Conservation (phyloP, 37 sponge, comb jelly and placozoan species). For the Halisarca cf. caerulea region DNA sequence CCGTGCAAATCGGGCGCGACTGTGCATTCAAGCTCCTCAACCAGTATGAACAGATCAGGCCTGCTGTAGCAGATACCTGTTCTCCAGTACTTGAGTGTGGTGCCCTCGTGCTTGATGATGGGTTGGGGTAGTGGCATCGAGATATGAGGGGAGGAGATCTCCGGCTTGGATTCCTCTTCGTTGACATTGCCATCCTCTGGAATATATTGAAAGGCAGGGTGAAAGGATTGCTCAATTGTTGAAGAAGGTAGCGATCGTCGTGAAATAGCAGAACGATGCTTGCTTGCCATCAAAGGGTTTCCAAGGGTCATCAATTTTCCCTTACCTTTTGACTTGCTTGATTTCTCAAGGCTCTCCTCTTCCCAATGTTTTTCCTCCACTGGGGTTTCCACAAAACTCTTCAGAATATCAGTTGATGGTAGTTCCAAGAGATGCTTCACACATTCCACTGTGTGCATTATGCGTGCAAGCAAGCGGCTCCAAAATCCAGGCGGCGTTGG, state of each 20-base stretch:
- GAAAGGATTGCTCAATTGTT: not conserved
- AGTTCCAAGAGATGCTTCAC: slow-evolving; percentile 6
- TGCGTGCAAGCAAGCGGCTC: slow-evolving; percentile 82
- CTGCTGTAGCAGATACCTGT: slow-evolving; percentile 62
- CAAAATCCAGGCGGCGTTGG: slow-evolving; percentile 83
- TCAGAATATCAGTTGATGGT: not conserved
- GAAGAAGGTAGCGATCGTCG: too few relatives aligned
- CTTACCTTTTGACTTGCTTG: not conserved
- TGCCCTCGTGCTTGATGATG: not conserved
- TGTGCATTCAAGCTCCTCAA: slow-evolving; percentile 39
- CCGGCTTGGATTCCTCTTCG: not conserved
- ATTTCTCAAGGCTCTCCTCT: too few relatives aligned
- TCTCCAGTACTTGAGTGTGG: slow-evolving; percentile 55
- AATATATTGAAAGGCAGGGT: not conserved
- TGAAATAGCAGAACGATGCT: too few relatives aligned
- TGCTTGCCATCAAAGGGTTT: not conserved
- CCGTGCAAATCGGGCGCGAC: slow-evolving; percentile 38
- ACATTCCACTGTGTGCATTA: slow-evolving; percentile 62
- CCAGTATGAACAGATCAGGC: slow-evolving; percentile 29
- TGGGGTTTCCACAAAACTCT: not conserved
- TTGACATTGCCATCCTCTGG: not conserved
- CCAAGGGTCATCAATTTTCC: not conserved
- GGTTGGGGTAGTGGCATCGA: not conserved
- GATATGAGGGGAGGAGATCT: not conserved
- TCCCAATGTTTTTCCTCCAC: not conserved